Evolutionary conservation across 2,797 vertebrate genomes (phyloP), one percentile per base, ranked within the genome.

Genomic region (Crenichthys baileyi): DNA sequence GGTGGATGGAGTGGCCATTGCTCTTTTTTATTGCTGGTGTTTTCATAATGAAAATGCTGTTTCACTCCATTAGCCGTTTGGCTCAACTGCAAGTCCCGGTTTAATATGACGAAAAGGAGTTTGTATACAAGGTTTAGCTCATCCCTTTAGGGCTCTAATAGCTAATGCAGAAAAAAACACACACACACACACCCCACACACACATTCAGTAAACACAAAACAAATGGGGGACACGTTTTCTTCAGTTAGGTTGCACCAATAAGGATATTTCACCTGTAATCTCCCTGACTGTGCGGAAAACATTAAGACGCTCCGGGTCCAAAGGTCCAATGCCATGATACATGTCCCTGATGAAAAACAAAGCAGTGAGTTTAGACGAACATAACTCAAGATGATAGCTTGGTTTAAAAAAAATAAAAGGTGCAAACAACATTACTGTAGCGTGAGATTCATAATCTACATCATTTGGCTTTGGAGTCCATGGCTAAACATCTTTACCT

Each of bases 281-380:
- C 93, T 99, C 98, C 91, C 96, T 96, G 78, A 99, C 98, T 2
- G 98, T 99, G 78, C 96, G 97, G 87, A 99, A 99, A 60, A 96
- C 96, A 44, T 96, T 97, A 79, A 99, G 94, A 78, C 96, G 97
- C 75, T 98, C 97, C 0, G 98, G 98, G 83, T 99, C 97, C 92
- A 99, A 88, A 20, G 98, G 97, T 48, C 96, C 97, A 0, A 99
- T 98, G 0, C 96, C 97, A 68, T 99, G 98, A 90, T 98, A 99
- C 0, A 97, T 97, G 83, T 99, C 98, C 85, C 98, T 99, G 80
- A 48, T 31, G 36, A 18, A 36, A 15, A 81, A 61, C 44, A 61
- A 58, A 74, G 5, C 41, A 48, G 8, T 7, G 31, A 29, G 4
- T 24, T 72, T 26, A 51, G 2, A 53, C 39, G 44, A 3, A 44